These are phyloP conservation scores for Parus major DNA, from an alignment of 2,113 vertebrate species.

Conservation along the genomic window DNA sequence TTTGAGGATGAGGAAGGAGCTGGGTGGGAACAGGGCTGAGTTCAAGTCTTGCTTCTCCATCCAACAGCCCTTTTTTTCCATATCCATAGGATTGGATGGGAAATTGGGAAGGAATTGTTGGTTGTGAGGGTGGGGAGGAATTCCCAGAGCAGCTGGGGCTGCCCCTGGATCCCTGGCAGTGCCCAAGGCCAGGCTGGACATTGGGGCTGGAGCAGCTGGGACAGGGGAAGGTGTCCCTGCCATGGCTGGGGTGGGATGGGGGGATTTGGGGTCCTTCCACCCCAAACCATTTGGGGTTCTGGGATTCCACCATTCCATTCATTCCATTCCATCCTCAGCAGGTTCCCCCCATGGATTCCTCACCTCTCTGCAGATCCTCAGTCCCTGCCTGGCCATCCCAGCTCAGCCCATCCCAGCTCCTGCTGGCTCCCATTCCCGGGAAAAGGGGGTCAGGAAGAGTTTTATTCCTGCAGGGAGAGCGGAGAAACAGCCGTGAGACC, in stretches of 20 bases:
- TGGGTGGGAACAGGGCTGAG: accelerated
- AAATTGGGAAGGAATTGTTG: not conserved
- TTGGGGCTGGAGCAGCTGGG: not conserved
- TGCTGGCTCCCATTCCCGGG: not conserved
- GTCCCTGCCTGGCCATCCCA: not conserved
- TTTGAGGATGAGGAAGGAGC: not conserved
- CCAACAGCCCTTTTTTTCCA: not conserved
- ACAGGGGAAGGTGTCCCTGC: not conserved
- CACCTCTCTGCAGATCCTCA: not conserved
- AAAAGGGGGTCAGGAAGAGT: accelerated
- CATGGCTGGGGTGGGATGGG: not conserved
- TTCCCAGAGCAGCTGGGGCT: not conserved
- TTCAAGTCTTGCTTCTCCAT: not conserved
- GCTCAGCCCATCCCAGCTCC: not conserved
- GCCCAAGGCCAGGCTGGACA: not conserved
- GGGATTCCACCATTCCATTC: not conserved
- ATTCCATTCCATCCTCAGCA: accelerated
- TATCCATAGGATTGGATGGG: accelerated
- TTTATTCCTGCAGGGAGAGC: not conserved
- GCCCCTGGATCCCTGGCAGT: not conserved
- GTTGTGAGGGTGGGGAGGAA: accelerated
- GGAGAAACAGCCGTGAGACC: not conserved
- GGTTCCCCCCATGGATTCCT: not conserved
- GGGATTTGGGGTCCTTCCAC: no score
- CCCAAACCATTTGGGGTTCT: not conserved